These are phyloP conservation scores for Hypomecis punctinalis DNA, from an alignment of 2,888 invertebrate species.

Conservation along the genomic window DNA sequence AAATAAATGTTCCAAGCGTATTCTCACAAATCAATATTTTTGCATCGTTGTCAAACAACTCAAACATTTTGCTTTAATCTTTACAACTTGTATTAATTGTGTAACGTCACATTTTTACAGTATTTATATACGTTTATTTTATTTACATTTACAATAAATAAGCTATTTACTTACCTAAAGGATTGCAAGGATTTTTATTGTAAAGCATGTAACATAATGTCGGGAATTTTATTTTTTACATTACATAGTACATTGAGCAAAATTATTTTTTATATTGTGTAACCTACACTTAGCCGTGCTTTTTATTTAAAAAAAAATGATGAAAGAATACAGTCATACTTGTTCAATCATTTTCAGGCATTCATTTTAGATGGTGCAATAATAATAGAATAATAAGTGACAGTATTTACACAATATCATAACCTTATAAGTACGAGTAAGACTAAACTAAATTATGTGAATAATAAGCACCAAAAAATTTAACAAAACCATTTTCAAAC, in stretches of 20 bases:
- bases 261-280: conserved; percentile 24
- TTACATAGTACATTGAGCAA: conserved; percentile 35
- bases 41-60: conserved; percentile 57
- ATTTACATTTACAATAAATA: conserved; percentile 27
- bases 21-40: conserved; percentile 19
- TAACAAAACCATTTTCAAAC: no score
- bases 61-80: conserved; percentile 36
- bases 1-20: conserved; percentile 5
- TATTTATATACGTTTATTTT: conserved; percentile 18
- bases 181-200: conserved; percentile 14
- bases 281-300: conserved; percentile 17
- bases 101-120: conserved; percentile 24
- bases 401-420: conserved; percentile 1
- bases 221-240: conserved; percentile 12
- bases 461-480: no score
- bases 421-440: no score
- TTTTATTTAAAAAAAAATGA: conserved; percentile 11
- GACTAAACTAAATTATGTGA: no score
- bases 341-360: conserved; percentile 16
- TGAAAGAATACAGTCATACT: conserved; percentile 5
- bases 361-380: conserved; percentile 16
- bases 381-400: not conserved
- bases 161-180: conserved; percentile 13
- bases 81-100: conserved; percentile 23
- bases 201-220: conserved; percentile 16